phyloP scores from a whole-genome alignment of 2,888 invertebrate genomes.

The Drosophila basisetae region DNA sequence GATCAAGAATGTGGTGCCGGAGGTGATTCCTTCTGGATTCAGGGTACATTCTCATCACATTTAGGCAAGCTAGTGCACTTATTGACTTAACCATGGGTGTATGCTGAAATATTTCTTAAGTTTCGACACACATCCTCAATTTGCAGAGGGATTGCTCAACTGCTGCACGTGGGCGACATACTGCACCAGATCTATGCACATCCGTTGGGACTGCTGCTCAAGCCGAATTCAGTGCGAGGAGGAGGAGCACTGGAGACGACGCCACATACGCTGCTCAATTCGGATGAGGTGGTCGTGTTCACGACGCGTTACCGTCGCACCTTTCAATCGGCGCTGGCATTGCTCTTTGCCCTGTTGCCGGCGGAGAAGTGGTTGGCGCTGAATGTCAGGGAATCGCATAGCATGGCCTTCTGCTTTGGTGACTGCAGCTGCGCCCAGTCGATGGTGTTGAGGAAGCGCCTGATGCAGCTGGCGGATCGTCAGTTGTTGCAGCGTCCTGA shows the following conservation, averaged over 20 bases:
- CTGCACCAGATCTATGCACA: slow-evolving; percentile 87
- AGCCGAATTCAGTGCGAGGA: slow-evolving; percentile 66
- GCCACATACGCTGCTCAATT: slow-evolving; percentile 83
- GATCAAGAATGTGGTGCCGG: background rate
- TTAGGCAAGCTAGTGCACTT: background rate
- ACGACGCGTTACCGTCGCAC: slow-evolving; percentile 95
- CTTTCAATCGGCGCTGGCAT: slow-evolving; percentile 94
- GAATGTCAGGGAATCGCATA: slow-evolving; percentile 90
- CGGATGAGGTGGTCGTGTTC: slow-evolving; percentile 89
- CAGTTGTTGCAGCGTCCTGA: slow-evolving; percentile 91
- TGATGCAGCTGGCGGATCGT: slow-evolving; percentile 87
- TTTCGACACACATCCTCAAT: background rate
- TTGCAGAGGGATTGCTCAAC: slow-evolving; percentile 91
- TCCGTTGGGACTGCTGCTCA: slow-evolving; percentile 82
- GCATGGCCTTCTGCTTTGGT: slow-evolving; percentile 93
- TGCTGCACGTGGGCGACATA: slow-evolving; percentile 91
- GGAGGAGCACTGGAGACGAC: slow-evolving; percentile 71
- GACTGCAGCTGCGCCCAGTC: slow-evolving; percentile 91
- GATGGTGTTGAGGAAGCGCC: slow-evolving; percentile 86
- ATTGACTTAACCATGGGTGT: background rate
- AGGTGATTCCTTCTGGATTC: background rate
- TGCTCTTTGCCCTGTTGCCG: slow-evolving; percentile 90
- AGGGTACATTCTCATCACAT: background rate
- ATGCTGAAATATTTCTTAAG: background rate
- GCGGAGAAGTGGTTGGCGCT: slow-evolving; percentile 89